Conservation (phyloP, 2,113 vertebrate species). For the Halcyon senegalensis region DNA sequence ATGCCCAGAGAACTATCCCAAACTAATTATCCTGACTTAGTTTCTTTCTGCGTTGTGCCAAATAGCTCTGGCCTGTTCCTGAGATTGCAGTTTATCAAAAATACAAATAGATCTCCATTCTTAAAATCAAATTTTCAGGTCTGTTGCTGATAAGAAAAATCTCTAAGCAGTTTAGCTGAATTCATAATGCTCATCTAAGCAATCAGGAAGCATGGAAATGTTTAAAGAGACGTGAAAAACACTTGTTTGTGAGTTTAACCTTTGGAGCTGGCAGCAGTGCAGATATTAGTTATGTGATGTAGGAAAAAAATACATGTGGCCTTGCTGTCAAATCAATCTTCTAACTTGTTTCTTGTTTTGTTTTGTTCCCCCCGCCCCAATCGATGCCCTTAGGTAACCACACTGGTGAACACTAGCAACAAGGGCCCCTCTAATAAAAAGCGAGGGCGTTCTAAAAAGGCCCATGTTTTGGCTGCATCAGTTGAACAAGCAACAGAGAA, state of each 20-base stretch:
- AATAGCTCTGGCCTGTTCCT: background rate
- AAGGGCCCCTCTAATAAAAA: slow-evolving; percentile 99
- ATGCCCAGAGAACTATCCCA: background rate
- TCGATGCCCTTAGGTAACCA: slow-evolving; percentile 85
- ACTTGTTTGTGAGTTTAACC: background rate
- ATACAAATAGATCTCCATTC: background rate
- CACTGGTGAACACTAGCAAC: slow-evolving; percentile 96
- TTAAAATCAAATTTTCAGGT: background rate
- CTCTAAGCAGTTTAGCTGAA: background rate
- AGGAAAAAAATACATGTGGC: background rate
- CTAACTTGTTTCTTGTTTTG: background rate
- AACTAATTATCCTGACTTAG: background rate
- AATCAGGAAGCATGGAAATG: background rate
- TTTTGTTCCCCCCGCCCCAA: background rate
- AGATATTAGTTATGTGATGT: background rate
- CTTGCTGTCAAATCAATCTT: background rate
- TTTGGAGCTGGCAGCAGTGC: background rate
- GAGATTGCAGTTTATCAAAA: background rate
- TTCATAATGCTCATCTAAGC: background rate
- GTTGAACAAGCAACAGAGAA: slow-evolving; percentile 98
- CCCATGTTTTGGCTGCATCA: slow-evolving; percentile 95
- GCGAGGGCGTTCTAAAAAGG: slow-evolving; percentile 98
- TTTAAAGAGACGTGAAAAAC: background rate
- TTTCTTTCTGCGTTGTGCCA: background rate
- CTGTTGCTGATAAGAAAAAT: background rate